Base-by-base conservation (phyloP, 2,888 invertebrate species). In the Andrena haemorrhoa region DNA sequence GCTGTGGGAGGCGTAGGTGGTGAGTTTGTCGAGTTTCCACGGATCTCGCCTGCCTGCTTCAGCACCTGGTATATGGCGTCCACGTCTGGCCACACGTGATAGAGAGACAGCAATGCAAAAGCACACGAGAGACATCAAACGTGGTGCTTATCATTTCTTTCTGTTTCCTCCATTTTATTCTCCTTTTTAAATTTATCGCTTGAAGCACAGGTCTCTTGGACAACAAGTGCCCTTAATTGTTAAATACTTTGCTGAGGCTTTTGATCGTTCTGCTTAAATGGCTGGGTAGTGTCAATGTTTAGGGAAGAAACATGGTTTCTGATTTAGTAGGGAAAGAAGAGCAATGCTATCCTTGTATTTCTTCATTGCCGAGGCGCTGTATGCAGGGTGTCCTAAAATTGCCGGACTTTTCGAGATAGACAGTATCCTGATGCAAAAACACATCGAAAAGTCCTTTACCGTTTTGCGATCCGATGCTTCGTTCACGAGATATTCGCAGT, bases 61-160 rank as follows among this genome's bases (percentile, higher is more conserved):
- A 98, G 96, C 94, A 98, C 98, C 95, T 98, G 98, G 95, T 98
- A 98, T 94, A 97, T 98, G 95, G 97, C 97, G 96, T 98, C 98
- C 95, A 98, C 96, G 95, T 98, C 97, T 93, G 92, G 87, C 91
- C 90, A 88, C 76, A 85, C 72, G 83, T 71, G 78, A 84, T 77
- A 84, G 71, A 87, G 74, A 86, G 77, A 75, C 78, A 87, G 75
- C 77, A 82, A 87, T 82, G 80, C 53, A 73, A 80, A 76, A 75
- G 75, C 72, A 70, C 69, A 73, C 71, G 69, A 65, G 26, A 60
- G 51, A 68, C 72, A 72, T 77, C 71, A n/a, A 64, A 51, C 68
- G 69, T 41, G 51, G 68, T 63, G 65, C 66, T 83, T 72, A 66
- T 60, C 82, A 66, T 47, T 82, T 49, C 26, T 78, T 72, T 64